Conservation (phyloP, 2,113 vertebrate species). For the Hippolais icterina region DNA sequence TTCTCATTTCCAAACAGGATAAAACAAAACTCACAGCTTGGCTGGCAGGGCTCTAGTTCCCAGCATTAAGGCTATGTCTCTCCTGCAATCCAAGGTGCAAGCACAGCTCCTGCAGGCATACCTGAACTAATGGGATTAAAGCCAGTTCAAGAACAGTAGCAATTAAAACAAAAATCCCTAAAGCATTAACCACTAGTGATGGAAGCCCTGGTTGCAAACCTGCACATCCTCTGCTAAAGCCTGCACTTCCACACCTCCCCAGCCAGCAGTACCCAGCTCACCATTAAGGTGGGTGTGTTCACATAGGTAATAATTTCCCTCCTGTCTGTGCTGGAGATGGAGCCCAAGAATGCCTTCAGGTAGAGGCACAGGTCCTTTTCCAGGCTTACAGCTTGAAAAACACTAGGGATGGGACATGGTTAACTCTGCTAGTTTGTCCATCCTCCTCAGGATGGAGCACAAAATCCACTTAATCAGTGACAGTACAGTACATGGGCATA, state of each 20-base stretch:
- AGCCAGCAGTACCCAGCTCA: neutral
- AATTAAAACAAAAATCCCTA: constrained; percentile 58
- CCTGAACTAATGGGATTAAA: constrained; percentile 40
- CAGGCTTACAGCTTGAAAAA: neutral
- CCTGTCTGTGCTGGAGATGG: neutral
- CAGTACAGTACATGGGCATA: neutral
- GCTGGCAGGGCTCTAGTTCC: constrained; percentile 16
- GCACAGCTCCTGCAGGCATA: constrained; percentile 52
- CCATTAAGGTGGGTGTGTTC: neutral
- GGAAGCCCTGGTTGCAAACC: constrained; percentile 23
- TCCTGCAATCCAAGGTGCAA: neutral
- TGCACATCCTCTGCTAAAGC: constrained; percentile 48
- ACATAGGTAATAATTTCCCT: neutral
- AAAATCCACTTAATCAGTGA: neutral
- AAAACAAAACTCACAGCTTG: neutral
- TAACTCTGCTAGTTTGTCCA: neutral
- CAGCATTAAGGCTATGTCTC: constrained; percentile 13
- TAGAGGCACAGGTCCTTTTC: neutral
- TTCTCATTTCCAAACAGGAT: constrained; percentile 15
- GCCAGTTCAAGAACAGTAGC: constrained; percentile 30
- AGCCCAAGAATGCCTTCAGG: neutral
- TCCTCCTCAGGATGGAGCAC: neutral
- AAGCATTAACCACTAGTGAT: neutral
- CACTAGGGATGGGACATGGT: neutral
- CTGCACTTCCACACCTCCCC: constrained; percentile 12